Conservation (phyloP, 2,797 vertebrate species). For the Buceros bicornis region DNA sequence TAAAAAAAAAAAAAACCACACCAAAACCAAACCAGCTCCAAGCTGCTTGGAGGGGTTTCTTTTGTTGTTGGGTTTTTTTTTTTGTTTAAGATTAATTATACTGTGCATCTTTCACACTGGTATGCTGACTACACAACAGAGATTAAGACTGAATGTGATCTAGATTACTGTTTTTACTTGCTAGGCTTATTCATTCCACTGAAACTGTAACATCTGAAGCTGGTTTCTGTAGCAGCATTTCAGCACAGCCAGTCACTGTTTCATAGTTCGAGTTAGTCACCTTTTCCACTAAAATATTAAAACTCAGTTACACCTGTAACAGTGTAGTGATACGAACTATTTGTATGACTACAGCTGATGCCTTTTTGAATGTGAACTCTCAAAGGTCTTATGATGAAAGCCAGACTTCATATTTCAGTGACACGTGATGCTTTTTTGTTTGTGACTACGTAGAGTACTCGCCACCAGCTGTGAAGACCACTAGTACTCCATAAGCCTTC, state of each 20-base stretch:
- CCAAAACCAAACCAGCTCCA: not conserved
- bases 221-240: not conserved
- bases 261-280: not conserved
- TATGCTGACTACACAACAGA: not conserved
- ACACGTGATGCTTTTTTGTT: not conserved
- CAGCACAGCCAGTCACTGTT: not conserved
- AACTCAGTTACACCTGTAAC: not conserved
- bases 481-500: not conserved
- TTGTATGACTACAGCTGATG: not conserved
- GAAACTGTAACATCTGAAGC: not conserved
- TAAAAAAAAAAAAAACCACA: not conserved
- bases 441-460: not conserved
- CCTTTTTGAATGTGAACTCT: not conserved
- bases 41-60: not conserved
- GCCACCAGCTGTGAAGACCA: not conserved
- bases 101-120: not conserved
- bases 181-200: not conserved
- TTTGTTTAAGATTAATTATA: not conserved
- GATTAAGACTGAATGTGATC: not conserved
- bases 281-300: not conserved
- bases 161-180: not conserved
- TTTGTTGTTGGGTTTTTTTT: not conserved
- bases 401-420: not conserved
- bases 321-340: not conserved
- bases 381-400: not conserved